Percentiles rank a stretch among this genome's conserved stretches.
Conservation (phyloP, 2,888 invertebrate species). For the Rapana venosa region DNA sequence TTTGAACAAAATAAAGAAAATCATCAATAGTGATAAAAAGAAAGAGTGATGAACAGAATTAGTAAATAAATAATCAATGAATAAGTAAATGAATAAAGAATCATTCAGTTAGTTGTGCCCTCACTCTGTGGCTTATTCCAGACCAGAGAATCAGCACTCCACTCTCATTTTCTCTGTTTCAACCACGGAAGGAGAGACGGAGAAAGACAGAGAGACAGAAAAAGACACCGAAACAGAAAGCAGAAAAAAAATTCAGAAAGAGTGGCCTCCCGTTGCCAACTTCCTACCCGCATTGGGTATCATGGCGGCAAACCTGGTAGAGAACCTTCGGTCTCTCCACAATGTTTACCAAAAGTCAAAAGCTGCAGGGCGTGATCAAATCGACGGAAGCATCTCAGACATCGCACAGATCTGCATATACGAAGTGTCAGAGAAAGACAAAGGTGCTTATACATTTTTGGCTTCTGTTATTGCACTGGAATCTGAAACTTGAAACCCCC, state of each 20-base stretch:
- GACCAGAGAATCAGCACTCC: no score
- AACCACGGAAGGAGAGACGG: neutral
- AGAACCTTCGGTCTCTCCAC: conserved; percentile 63
- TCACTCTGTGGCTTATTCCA: no score
- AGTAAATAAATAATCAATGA: no score
- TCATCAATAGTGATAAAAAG: no score
- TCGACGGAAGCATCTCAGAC: conserved; percentile 66
- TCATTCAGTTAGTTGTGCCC: no score
- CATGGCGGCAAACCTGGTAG: conserved; percentile 65
- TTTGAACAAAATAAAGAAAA: no score
- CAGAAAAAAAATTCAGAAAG: neutral
- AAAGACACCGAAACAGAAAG: neutral
- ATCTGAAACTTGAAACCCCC: neutral
- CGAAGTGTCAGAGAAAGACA: conserved; percentile 69
- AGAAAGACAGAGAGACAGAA: neutral
- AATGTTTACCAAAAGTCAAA: conserved; percentile 52
- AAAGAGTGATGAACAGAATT: no score
- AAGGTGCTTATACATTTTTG: conserved; percentile 52
- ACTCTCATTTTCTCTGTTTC: no score
- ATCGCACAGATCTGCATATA: conserved; percentile 69
- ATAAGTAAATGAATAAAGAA: no score
- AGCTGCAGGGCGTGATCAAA: conserved; percentile 59
- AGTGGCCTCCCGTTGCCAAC: neutral
- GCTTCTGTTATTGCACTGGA: neutral
- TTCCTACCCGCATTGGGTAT: neutral